Conservation (phyloP, 2,888 invertebrate species). For the Xestia xanthographa region DNA sequence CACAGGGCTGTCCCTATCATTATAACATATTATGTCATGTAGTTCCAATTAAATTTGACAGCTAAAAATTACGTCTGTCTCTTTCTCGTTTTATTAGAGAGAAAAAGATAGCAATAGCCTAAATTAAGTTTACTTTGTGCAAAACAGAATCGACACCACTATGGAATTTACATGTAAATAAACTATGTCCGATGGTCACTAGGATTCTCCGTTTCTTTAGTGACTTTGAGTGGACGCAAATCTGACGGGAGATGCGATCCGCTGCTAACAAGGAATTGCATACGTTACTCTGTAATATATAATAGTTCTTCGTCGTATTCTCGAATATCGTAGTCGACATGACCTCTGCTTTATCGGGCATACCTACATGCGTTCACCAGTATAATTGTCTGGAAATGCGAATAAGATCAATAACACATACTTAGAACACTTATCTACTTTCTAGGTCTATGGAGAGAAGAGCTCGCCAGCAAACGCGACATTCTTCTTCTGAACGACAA, state of each 20-base stretch:
- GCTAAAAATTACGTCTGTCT: too few species aligned
- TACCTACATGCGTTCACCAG: background rate
- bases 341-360: background rate
- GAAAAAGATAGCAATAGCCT: too few species aligned
- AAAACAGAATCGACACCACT: too few species aligned
- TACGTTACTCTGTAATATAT: background rate
- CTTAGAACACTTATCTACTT: too few species aligned
- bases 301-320: background rate
- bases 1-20: background rate
- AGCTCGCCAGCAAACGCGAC: conserved; percentile 91
- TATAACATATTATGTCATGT: background rate
- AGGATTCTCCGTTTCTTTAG: background rate
- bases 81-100: too few species aligned
- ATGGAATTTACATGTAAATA: too few species aligned
- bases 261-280: background rate
- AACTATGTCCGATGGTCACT: background rate
- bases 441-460: conserved; percentile 93
- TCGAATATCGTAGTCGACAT: background rate
- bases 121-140: too few species aligned
- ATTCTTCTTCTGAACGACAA: conserved; percentile 92
- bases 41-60: too few species aligned
- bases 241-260: background rate
- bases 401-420: background rate
- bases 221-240: background rate
- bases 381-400: background rate